These are phyloP conservation scores for Theocolax elegans DNA, from an alignment of 1,140 invertebrate species.

Conservation along the genomic window DNA sequence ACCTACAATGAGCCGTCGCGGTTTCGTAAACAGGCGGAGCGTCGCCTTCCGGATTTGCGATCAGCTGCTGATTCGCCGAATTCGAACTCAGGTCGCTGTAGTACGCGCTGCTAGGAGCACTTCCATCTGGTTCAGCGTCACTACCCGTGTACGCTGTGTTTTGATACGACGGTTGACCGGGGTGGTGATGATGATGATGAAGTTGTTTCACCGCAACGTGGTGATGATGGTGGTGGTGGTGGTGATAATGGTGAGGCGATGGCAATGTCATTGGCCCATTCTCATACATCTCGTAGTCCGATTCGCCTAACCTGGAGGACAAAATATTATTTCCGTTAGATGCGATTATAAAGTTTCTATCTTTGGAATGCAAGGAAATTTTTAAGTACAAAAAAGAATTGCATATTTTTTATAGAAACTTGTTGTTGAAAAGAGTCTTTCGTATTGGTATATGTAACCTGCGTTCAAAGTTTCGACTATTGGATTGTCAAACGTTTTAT, in stretches of 20 bases:
- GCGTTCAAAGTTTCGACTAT: too few species aligned
- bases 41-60: conserved; percentile 56
- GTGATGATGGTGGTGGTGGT: conserved; percentile 55
- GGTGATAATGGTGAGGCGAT: conserved; percentile 56
- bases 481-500: too few species aligned
- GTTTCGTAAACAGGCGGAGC: conserved; percentile 45
- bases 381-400: too few species aligned
- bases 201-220: conserved; percentile 45
- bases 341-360: conserved; percentile 6
- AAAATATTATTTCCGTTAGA: background rate
- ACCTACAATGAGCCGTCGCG: conserved; percentile 61
- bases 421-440: too few species aligned
- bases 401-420: too few species aligned
- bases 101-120: conserved; percentile 77
- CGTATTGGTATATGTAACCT: too few species aligned
- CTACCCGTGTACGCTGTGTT: conserved; percentile 76
- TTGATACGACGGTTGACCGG: conserved; percentile 73
- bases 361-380: too few species aligned
- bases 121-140: conserved; percentile 74
- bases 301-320: conserved; percentile 60
- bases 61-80: conserved; percentile 55
- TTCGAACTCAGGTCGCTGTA: conserved; percentile 72
- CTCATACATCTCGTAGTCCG: conserved; percentile 67
- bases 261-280: conserved; percentile 60
- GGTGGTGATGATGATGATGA: conserved; percentile 54